These are phyloP conservation scores for Chanos chanos DNA, from an alignment of 2,797 vertebrate genomes.

Conservation along the genomic window DNA sequence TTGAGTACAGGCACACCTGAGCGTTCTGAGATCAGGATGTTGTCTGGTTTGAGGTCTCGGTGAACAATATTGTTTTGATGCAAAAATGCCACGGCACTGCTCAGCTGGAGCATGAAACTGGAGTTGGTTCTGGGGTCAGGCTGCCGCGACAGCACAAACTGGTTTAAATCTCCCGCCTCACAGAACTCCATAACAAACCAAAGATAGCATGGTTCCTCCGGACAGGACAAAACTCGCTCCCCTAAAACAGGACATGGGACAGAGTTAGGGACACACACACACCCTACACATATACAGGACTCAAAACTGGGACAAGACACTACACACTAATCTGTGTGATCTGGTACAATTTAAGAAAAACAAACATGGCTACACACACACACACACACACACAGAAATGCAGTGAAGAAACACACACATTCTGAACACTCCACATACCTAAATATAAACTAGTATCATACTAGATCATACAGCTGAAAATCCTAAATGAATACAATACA, in stretches of 20 bases:
- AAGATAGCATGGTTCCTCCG: constrained; percentile 90
- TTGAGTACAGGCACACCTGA: constrained; percentile 87
- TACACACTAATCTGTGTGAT: too few species aligned
- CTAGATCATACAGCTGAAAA: too few species aligned
- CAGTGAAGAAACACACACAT: too few species aligned
- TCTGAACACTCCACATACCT: too few species aligned
- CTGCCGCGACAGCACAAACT: constrained; percentile 86
- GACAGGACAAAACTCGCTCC: constrained; percentile 83
- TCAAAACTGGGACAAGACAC: too few species aligned
- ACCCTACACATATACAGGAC: too few species aligned
- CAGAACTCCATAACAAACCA: constrained; percentile 99
- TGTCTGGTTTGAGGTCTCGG: constrained; percentile 94
- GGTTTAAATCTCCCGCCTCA: constrained; percentile 93
- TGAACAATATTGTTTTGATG: constrained; percentile 95
- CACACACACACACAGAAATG: too few species aligned
- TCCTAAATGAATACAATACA: too few species aligned
- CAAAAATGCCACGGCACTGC: constrained; percentile 90
- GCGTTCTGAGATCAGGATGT: constrained; percentile 91
- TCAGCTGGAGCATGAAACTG: constrained; percentile 95
- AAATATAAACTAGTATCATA: too few species aligned
- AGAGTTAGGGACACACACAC: too few species aligned
- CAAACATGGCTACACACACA: too few species aligned
- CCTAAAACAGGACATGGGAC: constrained; percentile 71
- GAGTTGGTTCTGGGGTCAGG: constrained; percentile 84
- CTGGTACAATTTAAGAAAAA: too few species aligned